These are phyloP conservation scores for Miltochrista miniata DNA, from an alignment of 2,888 invertebrate genomes.

Conservation along the genomic window DNA sequence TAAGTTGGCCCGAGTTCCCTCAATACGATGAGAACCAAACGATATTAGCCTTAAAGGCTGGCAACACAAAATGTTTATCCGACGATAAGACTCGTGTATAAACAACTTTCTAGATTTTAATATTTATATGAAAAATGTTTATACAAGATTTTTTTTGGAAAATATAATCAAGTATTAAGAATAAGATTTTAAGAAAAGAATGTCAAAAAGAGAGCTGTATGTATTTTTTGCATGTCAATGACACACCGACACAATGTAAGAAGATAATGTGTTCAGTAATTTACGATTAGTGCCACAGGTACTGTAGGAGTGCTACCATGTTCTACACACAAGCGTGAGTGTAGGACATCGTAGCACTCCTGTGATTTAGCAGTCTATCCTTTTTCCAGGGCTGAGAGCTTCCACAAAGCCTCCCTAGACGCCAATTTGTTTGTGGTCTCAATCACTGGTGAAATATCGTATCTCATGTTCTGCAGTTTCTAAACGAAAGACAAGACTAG, in stretches of 20 bases:
- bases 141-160: neutral
- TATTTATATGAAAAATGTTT: neutral
- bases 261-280: slow-evolving; percentile 54
- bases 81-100: neutral
- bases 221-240: slow-evolving; percentile 29
- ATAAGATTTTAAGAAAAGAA: too few species aligned
- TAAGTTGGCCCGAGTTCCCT: slow-evolving; percentile 52
- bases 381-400: too few species aligned
- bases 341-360: too few species aligned
- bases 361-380: too few species aligned
- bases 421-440: too few species aligned
- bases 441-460: too few species aligned
- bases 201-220: neutral
- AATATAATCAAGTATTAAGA: too few species aligned
- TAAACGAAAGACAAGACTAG: too few species aligned
- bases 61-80: slow-evolving; percentile 41
- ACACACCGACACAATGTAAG: slow-evolving; percentile 56
- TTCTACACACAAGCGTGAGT: too few species aligned
- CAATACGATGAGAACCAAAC: slow-evolving; percentile 51
- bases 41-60: slow-evolving; percentile 22
- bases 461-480: too few species aligned
- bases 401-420: too few species aligned
- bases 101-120: neutral
- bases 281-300: slow-evolving; percentile 63
- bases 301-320: slow-evolving; percentile 54